Conservation (phyloP, 2,888 invertebrate species). For the Sarcophaga carnaria region DNA sequence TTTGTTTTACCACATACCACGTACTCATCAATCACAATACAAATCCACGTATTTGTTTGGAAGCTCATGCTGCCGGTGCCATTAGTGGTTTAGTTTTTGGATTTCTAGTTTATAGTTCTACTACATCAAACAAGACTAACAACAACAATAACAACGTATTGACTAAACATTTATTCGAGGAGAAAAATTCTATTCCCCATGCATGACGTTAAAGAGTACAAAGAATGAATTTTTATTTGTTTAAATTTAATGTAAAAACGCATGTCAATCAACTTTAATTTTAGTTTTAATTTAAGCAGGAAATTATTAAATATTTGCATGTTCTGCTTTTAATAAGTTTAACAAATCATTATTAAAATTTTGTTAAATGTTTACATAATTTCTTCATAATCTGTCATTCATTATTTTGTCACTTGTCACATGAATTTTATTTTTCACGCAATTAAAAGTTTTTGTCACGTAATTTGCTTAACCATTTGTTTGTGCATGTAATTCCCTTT, state of each 20-base stretch:
- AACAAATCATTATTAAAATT: conserved; percentile 12
- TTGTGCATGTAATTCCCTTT: conserved; percentile 41
- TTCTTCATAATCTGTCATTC: conserved; percentile 13
- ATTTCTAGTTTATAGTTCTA: conserved; percentile 61
- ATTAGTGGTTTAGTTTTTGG: conserved; percentile 84
- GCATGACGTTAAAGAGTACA: conserved; percentile 14
- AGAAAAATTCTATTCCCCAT: no score
- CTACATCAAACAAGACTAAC: neutral
- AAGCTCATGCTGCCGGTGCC: conserved; percentile 88
- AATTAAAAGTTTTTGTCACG: conserved; percentile 57
- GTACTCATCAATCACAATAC: conserved; percentile 80
- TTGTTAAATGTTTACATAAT: conserved; percentile 7
- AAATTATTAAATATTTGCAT: conserved; percentile 47
- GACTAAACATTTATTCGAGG: no score
- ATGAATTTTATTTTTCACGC: neutral
- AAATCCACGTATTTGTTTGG: conserved; percentile 85
- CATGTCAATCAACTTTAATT: conserved; percentile 20
- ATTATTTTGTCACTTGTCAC: conserved; percentile 58
- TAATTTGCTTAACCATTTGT: conserved; percentile 37
- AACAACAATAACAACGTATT: neutral
- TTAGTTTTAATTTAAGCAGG: conserved; percentile 28
- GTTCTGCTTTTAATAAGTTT: neutral
- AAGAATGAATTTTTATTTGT: neutral
- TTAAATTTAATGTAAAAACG: conserved; percentile 1
- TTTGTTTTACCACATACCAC: conserved; percentile 83